Percentiles rank a stretch among this genome's conserved stretches.
Conservation (phyloP, 2,888 invertebrate genomes). For the Stenodera caucasica region DNA sequence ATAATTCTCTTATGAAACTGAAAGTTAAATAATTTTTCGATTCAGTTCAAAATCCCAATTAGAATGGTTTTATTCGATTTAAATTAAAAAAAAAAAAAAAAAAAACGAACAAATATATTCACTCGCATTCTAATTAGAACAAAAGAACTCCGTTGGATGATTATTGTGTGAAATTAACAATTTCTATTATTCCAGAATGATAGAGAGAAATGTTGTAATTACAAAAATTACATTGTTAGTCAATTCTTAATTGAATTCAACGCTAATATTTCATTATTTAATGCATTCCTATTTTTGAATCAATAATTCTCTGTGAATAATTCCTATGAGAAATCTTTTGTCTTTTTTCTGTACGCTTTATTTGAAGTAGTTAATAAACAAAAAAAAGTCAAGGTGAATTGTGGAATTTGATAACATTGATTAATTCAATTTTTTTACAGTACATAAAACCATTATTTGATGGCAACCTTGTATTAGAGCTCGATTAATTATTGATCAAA, state of each 20-base stretch:
- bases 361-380: neutral
- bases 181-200: constrained; percentile 33
- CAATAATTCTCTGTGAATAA: constrained; percentile 19
- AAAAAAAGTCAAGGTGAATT: constrained; percentile 1
- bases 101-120: neutral
- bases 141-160: neutral
- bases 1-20: constrained; percentile 13
- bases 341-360: neutral
- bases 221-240: constrained; percentile 21
- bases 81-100: constrained; percentile 4
- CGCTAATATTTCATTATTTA: constrained; percentile 15
- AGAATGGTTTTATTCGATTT: constrained; percentile 1
- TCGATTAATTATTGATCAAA: neutral
- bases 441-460: neutral
- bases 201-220: constrained; percentile 39
- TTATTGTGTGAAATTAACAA: constrained; percentile 21
- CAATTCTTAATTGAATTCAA: constrained; percentile 21
- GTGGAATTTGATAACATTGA: too few relatives aligned
- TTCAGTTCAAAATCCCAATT: too few relatives aligned
- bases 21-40: constrained; percentile 15
- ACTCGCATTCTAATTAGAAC: neutral
- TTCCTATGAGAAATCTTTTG: neutral
- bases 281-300: constrained; percentile 17
- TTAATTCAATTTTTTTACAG: too few relatives aligned
- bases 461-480: neutral